These are phyloP conservation scores for Numenius phaeopus DNA, from an alignment of 2,797 vertebrate genomes.

Conservation along the genomic window DNA sequence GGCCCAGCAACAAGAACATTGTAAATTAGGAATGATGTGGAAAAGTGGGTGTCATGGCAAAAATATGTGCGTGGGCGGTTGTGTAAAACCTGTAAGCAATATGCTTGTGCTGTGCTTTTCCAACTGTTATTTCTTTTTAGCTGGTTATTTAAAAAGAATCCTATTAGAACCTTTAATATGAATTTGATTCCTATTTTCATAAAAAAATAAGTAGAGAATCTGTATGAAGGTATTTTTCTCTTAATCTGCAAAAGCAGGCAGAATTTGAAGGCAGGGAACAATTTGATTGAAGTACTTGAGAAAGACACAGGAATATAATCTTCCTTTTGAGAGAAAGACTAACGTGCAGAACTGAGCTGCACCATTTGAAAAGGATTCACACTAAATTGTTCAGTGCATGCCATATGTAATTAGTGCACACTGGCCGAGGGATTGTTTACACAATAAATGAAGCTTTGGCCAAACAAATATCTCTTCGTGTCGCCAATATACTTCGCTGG, in stretches of 20 bases:
- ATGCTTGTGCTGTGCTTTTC: not conserved
- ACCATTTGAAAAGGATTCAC: not conserved
- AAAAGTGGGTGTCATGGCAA: conserved; percentile 48
- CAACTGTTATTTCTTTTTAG: not conserved
- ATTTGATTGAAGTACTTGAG: not conserved
- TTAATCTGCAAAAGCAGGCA: not conserved
- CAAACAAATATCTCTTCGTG: not conserved
- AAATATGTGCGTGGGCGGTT: conserved; percentile 45
- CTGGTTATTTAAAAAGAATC: not conserved
- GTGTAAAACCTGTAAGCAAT: conserved; percentile 34
- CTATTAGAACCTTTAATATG: not conserved
- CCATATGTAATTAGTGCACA: not conserved
- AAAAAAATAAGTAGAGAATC: not conserved
- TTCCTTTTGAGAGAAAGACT: not conserved
- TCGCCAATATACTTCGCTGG: not conserved
- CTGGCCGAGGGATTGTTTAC: not conserved
- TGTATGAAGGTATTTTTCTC: not conserved
- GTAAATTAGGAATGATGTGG: conserved; percentile 58
- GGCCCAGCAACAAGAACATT: conserved; percentile 35
- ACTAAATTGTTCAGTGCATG: not conserved
- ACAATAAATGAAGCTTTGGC: not conserved
- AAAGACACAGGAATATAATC: not conserved
- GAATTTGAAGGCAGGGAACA: not conserved
- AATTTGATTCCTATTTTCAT: not conserved
- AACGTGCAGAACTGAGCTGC: not conserved